phyloP scores from a whole-genome alignment of 2,888 invertebrate species.

The Hanleya hanleyi region DNA sequence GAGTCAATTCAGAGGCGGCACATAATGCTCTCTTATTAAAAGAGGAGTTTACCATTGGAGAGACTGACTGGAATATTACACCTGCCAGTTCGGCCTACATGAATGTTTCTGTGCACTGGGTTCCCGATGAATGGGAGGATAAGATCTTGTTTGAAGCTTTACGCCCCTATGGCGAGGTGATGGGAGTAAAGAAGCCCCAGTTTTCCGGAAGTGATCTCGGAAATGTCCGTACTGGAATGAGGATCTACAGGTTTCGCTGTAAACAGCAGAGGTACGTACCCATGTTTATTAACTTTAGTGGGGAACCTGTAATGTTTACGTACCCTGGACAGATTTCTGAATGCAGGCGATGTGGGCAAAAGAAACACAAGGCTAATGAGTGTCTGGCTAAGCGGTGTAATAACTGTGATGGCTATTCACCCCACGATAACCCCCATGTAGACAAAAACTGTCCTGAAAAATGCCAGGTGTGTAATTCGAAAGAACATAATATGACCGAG shows the following conservation, averaged over 20 bases:
- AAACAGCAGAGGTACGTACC: not conserved
- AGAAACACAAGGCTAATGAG: not conserved
- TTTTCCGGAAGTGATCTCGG: not conserved
- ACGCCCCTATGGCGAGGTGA: not conserved
- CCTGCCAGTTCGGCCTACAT: not conserved
- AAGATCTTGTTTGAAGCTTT: not conserved
- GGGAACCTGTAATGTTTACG: too few relatives aligned
- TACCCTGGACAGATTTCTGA: too few relatives aligned
- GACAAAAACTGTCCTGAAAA: not conserved
- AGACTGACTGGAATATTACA: not conserved
- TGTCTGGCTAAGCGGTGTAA: not conserved
- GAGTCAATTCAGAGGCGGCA: not conserved
- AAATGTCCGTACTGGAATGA: not conserved
- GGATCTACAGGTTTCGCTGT: not conserved
- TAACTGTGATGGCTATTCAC: too few relatives aligned
- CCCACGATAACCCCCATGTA: not conserved
- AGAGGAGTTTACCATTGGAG: not conserved
- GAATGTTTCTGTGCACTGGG: not conserved
- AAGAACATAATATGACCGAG: not conserved
- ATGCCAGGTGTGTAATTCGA: not conserved
- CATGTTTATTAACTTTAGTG: not conserved
- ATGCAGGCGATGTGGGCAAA: not conserved
- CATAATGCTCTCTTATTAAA: not conserved
- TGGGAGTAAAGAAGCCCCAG: not conserved
- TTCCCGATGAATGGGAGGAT: not conserved